These are phyloP conservation scores for Ommatoiulus sabulosus DNA, from an alignment of 2,888 invertebrate genomes.

Conservation along the genomic window DNA sequence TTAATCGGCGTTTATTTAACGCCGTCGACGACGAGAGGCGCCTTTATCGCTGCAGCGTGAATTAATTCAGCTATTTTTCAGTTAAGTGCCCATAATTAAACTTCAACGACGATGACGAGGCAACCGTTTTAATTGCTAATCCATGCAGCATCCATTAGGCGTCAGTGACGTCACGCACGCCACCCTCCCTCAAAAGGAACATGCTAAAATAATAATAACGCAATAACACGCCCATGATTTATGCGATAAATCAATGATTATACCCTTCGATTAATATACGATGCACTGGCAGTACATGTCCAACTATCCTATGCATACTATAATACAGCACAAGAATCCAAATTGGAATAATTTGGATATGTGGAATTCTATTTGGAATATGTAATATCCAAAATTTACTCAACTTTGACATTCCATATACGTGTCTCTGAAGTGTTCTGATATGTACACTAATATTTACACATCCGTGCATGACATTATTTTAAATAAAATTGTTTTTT, in stretches of 20 bases:
- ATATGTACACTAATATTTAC: no score
- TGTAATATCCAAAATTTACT: no score
- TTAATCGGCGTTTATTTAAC: slow-evolving; percentile 26
- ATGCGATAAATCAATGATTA: background rate
- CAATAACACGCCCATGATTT: background rate
- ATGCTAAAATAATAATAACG: background rate
- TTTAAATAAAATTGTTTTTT: no score
- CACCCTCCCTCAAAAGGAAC: background rate
- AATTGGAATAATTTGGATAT: no score
- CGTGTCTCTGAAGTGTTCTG: no score
- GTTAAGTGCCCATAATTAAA: slow-evolving; percentile 11
- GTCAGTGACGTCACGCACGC: slow-evolving; percentile 6
- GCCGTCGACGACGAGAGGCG: background rate
- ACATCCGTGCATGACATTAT: no score
- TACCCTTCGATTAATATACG: no score
- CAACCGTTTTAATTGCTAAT: slow-evolving; percentile 25
- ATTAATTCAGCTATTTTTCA: slow-evolving; percentile 30
- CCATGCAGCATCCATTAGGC: background rate
- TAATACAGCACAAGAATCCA: no score
- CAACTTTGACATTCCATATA: no score
- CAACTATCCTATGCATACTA: no score
- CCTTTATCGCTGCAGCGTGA: slow-evolving; percentile 15
- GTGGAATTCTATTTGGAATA: no score
- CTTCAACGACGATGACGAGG: background rate
- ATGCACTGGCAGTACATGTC: no score